phyloP scores from a whole-genome alignment of 1,140 invertebrate genomes.

The Bactericera cockerelli region DNA sequence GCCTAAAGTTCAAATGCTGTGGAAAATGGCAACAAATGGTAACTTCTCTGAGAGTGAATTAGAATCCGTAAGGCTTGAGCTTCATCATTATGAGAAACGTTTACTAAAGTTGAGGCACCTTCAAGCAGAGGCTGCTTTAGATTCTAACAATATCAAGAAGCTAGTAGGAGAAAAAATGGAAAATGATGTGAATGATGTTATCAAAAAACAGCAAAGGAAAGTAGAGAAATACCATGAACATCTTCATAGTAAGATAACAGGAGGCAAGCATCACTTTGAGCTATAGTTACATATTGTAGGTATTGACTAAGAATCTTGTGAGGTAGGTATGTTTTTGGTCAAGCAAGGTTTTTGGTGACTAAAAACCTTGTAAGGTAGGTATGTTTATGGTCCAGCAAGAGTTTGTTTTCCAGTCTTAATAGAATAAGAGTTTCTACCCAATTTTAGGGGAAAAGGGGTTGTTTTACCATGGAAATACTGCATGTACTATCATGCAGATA shows the following conservation, averaged over 20 bases:
- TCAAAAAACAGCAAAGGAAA: constrained; percentile 65
- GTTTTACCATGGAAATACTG: no score
- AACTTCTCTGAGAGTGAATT: constrained; percentile 70
- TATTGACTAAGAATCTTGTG: no score
- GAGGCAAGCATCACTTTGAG: not conserved
- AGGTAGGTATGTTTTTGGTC: no score
- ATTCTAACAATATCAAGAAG: constrained; percentile 38
- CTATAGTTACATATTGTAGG: no score
- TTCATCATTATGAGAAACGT: constrained; percentile 73
- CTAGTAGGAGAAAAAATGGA: constrained; percentile 42
- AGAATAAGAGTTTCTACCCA: no score
- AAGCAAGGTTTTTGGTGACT: no score
- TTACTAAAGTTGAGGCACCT: constrained; percentile 67
- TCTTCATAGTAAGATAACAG: constrained; percentile 52
- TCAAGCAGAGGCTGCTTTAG: constrained; percentile 54
- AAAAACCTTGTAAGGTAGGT: no score
- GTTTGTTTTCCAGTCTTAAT: no score
- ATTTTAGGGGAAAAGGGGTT: no score
- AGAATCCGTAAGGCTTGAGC: constrained; percentile 65
- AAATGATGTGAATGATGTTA: constrained; percentile 43
- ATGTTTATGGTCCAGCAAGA: no score
- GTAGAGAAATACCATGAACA: constrained; percentile 75
- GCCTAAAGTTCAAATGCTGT: constrained; percentile 72
- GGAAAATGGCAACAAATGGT: constrained; percentile 59
- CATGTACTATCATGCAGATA: no score